These are phyloP conservation scores for Nematolebias whitei DNA, from an alignment of 2,113 vertebrate species.

Conservation along the genomic window DNA sequence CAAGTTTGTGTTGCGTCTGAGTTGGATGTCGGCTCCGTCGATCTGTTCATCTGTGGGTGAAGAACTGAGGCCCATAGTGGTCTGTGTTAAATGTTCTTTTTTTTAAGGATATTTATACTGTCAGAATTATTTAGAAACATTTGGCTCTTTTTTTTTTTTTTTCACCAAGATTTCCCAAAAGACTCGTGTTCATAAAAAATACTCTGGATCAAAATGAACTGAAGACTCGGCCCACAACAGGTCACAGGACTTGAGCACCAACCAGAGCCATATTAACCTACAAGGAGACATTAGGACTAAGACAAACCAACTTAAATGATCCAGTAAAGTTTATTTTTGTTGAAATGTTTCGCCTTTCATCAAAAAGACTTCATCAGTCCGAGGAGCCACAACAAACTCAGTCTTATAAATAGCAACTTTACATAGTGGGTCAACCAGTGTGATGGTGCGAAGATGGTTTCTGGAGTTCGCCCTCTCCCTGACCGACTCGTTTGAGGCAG, in stretches of 20 bases:
- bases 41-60: conserved; percentile 14
- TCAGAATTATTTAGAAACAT: conserved; percentile 71
- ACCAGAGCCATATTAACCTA: neutral
- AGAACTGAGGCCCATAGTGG: conserved; percentile 18
- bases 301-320: no score
- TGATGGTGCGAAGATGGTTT: no score
- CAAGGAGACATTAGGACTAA: no score
- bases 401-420: no score
- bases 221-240: conserved; percentile 10
- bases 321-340: no score
- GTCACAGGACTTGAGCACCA: conserved; percentile 8
- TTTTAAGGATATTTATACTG: conserved; percentile 68
- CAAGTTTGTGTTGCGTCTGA: no score
- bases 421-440: no score
- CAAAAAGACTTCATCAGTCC: no score
- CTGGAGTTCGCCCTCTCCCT: no score
- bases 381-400: no score
- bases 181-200: conserved; percentile 17
- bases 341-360: no score
- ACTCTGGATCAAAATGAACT: conserved; percentile 27
- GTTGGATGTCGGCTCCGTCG: conserved; percentile 36
- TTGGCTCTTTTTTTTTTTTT: conserved; percentile 63
- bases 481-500: no score
- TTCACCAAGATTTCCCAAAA: conserved; percentile 37
- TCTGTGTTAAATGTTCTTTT: conserved; percentile 74